Conservation (phyloP, 2,113 vertebrate species). For the Myotis lucifugus region DNA sequence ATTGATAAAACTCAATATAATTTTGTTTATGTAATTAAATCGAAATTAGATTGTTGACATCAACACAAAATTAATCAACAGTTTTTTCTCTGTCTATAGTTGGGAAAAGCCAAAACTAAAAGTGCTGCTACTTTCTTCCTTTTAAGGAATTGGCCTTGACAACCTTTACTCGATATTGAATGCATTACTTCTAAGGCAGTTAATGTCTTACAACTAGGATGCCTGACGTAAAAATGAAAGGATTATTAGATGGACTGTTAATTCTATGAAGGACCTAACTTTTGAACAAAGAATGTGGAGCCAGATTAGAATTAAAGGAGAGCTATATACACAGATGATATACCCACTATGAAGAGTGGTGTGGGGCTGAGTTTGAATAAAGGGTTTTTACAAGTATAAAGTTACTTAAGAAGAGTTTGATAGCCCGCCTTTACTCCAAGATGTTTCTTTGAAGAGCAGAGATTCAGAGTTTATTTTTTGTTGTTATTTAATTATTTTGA, state of each 20-base stretch:
- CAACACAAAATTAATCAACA: neutral
- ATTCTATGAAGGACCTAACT: neutral
- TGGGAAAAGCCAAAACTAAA: neutral
- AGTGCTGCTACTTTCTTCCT: conserved; percentile 10
- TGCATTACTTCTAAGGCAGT: neutral
- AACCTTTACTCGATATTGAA: neutral
- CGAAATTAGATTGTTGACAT: neutral
- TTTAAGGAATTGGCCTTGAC: conserved; percentile 44
- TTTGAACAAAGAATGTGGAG: neutral
- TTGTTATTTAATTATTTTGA: neutral
- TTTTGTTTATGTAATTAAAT: conserved; percentile 10
- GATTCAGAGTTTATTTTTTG: neutral
- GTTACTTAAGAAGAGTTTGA: neutral
- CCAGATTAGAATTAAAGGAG: neutral
- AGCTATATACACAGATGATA: neutral
- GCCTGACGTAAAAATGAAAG: conserved; percentile 11
- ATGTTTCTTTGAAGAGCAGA: neutral
- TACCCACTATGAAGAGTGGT: neutral
- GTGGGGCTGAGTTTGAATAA: neutral
- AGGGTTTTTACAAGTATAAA: neutral
- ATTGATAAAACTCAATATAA: neutral
- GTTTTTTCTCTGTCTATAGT: conserved; percentile 48
- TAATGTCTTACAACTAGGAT: conserved; percentile 30
- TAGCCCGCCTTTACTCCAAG: neutral
- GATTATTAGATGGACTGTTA: neutral